These are phyloP conservation scores for Busseola fusca DNA, from an alignment of 2,888 invertebrate species.

Conservation along the genomic window DNA sequence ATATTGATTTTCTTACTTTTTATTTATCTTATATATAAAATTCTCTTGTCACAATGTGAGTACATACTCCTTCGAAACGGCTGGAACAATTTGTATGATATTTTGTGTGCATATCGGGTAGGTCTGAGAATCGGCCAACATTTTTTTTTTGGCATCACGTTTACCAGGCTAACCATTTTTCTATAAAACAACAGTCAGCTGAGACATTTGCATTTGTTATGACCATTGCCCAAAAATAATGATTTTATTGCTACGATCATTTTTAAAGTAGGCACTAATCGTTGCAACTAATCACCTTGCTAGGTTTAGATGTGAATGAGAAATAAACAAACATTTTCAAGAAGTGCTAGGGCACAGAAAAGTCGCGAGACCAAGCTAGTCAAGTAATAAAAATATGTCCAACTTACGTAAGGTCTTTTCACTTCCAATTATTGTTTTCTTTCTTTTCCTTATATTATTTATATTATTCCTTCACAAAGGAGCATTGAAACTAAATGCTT, in stretches of 20 bases:
- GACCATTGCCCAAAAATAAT: background rate
- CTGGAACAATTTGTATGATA: too few species aligned
- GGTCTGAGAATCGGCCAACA: too few species aligned
- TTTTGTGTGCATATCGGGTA: too few species aligned
- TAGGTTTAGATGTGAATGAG: background rate
- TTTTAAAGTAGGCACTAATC: background rate
- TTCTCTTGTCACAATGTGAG: too few species aligned
- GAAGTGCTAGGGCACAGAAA: background rate
- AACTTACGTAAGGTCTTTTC: constrained; percentile 5
- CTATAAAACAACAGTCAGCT: background rate
- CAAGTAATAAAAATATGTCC: constrained; percentile 14
- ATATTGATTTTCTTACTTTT: too few species aligned
- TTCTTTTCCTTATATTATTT: constrained; percentile 9
- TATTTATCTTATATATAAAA: too few species aligned
- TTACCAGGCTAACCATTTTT: too few species aligned
- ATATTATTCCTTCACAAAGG: constrained; percentile 10
- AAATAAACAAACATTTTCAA: background rate
- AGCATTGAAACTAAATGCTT: constrained; percentile 37
- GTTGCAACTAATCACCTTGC: background rate
- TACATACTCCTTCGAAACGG: too few species aligned
- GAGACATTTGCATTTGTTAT: background rate
- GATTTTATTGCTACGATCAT: background rate
- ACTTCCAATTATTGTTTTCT: constrained; percentile 30
- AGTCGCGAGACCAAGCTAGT: background rate
- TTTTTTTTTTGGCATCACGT: too few species aligned